Evolutionary conservation across 2,113 vertebrate genomes (phyloP).

Genomic region (Lipophrys pholis): DNA sequence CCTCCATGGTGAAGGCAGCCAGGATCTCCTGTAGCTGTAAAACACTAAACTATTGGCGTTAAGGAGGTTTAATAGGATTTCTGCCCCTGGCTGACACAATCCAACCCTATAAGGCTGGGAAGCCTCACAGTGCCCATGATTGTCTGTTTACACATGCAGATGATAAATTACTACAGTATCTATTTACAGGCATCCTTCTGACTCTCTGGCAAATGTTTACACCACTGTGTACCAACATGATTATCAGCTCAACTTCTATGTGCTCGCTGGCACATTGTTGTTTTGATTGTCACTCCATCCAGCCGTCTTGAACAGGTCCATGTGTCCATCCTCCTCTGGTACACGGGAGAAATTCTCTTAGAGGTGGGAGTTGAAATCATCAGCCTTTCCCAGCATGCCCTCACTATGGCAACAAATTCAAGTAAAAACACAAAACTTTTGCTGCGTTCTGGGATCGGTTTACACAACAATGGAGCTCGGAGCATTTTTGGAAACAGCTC

Average conservation of each 20-base stretch:
- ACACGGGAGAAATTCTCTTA: too few relatives aligned
- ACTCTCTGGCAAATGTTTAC: neutral
- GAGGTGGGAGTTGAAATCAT: too few relatives aligned
- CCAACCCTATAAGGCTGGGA: neutral
- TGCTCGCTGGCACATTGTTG: neutral
- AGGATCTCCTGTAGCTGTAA: slow-evolving; percentile 35
- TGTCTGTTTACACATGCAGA: slow-evolving; percentile 1
- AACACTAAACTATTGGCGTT: slow-evolving; percentile 30
- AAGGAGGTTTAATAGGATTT: slow-evolving; percentile 43
- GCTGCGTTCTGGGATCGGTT: too few relatives aligned
- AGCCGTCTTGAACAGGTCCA: too few relatives aligned
- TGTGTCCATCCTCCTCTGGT: too few relatives aligned
- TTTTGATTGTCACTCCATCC: neutral
- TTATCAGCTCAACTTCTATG: neutral
- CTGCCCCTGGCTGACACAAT: slow-evolving; percentile 11
- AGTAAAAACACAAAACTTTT: too few relatives aligned
- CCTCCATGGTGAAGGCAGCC: slow-evolving; percentile 24
- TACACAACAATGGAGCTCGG: too few relatives aligned
- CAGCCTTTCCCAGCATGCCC: too few relatives aligned
- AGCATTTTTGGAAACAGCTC: too few relatives aligned
- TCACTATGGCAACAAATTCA: too few relatives aligned
- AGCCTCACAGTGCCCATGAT: neutral
- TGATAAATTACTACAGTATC: neutral
- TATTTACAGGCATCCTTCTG: neutral
- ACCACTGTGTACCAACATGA: neutral